These are phyloP conservation scores for Lepus europaeus DNA, from an alignment of 2,113 vertebrate species.

Conservation along the genomic window DNA sequence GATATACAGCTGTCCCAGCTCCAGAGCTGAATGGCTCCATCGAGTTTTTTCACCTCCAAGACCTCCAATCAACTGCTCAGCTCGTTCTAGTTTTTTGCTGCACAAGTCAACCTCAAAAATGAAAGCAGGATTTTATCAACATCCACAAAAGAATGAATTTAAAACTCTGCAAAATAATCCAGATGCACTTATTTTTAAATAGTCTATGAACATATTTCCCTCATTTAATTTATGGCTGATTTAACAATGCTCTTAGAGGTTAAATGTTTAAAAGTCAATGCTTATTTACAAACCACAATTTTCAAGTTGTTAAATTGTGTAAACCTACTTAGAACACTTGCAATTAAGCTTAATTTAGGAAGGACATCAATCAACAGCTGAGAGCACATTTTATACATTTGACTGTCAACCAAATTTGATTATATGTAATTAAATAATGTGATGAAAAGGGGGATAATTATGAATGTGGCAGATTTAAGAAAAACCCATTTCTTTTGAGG, in stretches of 20 bases:
- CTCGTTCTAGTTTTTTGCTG: slow-evolving; percentile 92
- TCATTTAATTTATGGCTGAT: slow-evolving; percentile 13
- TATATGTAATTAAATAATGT: slow-evolving; percentile 29
- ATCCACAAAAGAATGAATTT: background rate
- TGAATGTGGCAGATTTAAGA: background rate
- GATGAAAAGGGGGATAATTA: background rate
- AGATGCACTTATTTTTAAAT: slow-evolving; percentile 17
- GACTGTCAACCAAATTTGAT: slow-evolving; percentile 43
- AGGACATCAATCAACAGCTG: background rate
- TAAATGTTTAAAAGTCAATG: slow-evolving; percentile 60
- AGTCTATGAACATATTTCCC: background rate
- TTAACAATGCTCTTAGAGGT: slow-evolving; percentile 54
- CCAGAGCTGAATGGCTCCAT: slow-evolving; percentile 91
- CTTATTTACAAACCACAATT: slow-evolving; percentile 46
- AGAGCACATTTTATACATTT: slow-evolving; percentile 15
- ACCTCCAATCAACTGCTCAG: slow-evolving; percentile 94
- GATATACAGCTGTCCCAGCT: slow-evolving; percentile 89
- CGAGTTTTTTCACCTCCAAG: slow-evolving; percentile 93
- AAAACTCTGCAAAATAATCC: background rate
- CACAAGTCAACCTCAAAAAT: slow-evolving; percentile 90
- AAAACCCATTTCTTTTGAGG: slow-evolving; percentile 19
- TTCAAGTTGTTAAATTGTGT: slow-evolving; percentile 39
- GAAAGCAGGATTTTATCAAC: slow-evolving; percentile 19
- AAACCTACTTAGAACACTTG: background rate
- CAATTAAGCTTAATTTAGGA: slow-evolving; percentile 46